phyloP scores from a whole-genome alignment of 2,113 vertebrate genomes.

The Myxocyprinus asiaticus region DNA sequence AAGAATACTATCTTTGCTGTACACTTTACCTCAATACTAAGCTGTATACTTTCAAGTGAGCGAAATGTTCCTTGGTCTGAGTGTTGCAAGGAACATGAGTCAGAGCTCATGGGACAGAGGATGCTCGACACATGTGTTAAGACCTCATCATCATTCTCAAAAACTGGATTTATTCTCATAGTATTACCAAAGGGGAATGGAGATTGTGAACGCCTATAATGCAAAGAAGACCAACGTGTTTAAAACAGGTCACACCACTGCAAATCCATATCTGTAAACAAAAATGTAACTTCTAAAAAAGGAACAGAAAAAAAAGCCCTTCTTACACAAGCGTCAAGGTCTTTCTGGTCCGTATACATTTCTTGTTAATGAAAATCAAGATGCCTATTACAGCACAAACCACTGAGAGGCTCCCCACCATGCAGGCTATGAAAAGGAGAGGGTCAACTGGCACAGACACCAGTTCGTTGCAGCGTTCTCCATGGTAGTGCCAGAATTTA shows the following conservation, averaged over 20 bases:
- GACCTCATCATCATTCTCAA: slow-evolving; percentile 77
- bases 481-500: slow-evolving; percentile 78
- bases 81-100: slow-evolving; percentile 68
- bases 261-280: not conserved
- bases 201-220: slow-evolving; percentile 74
- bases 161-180: slow-evolving; percentile 80
- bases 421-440: slow-evolving; percentile 67
- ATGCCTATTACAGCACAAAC: slow-evolving; percentile 74
- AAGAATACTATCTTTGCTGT: slow-evolving; percentile 49
- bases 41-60: slow-evolving; percentile 73
- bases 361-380: slow-evolving; percentile 80
- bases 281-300: not conserved
- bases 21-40: slow-evolving; percentile 74
- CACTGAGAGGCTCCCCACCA: slow-evolving; percentile 77
- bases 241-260: slow-evolving; percentile 28
- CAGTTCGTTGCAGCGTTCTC: slow-evolving; percentile 79
- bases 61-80: slow-evolving; percentile 69
- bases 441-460: slow-evolving; percentile 73
- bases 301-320: slow-evolving; percentile 10
- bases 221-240: slow-evolving; percentile 62
- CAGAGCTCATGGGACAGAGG: slow-evolving; percentile 71
- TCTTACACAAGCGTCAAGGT: slow-evolving; percentile 81
- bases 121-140: slow-evolving; percentile 73
- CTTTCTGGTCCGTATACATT: slow-evolving; percentile 74
- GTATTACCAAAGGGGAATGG: slow-evolving; percentile 75